phyloP scores from a whole-genome alignment of 2,888 invertebrate genomes.

The Drosophila peninsularis region DNA sequence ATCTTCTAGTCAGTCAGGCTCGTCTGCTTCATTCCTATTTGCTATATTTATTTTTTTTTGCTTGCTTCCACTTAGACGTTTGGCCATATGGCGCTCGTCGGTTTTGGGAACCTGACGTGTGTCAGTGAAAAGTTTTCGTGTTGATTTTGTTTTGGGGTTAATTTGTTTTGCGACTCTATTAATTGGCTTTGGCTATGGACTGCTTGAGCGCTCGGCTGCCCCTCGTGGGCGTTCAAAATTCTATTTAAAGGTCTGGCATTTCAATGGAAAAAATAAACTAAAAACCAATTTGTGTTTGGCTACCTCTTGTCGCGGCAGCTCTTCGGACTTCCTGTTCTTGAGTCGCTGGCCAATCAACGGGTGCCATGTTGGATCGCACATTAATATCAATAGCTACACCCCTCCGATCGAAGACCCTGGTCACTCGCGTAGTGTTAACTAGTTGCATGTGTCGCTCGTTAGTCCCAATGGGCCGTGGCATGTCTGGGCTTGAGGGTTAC shows the following conservation, averaged over 20 bases:
- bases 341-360: slow-evolving; percentile 56
- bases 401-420: not conserved
- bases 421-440: slow-evolving; percentile 48
- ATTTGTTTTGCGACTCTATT: slow-evolving; percentile 78
- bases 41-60: slow-evolving; percentile 20
- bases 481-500: slow-evolving; percentile 29
- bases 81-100: slow-evolving; percentile 77
- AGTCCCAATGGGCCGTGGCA: slow-evolving; percentile 65
- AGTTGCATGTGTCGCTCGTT: slow-evolving; percentile 74
- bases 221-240: slow-evolving; percentile 62
- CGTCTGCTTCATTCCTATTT: not conserved
- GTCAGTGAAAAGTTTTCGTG: slow-evolving; percentile 74
- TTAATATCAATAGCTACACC: slow-evolving; percentile 69
- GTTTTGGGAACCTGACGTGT: slow-evolving; percentile 75
- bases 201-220: slow-evolving; percentile 46
- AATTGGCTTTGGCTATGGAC: slow-evolving; percentile 58
- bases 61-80: slow-evolving; percentile 47
- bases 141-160: slow-evolving; percentile 75
- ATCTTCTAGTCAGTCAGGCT: not conserved
- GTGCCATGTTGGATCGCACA: slow-evolving; percentile 66
- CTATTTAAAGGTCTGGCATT: slow-evolving; percentile 53
- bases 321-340: slow-evolving; percentile 64
- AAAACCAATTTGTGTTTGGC: slow-evolving; percentile 66
- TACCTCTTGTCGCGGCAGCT: slow-evolving; percentile 40
- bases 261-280: slow-evolving; percentile 59